Percentiles rank a stretch among this genome's conserved stretches.
Conservation (phyloP, 2,888 invertebrate genomes). For the Frankliniella intonsa region DNA sequence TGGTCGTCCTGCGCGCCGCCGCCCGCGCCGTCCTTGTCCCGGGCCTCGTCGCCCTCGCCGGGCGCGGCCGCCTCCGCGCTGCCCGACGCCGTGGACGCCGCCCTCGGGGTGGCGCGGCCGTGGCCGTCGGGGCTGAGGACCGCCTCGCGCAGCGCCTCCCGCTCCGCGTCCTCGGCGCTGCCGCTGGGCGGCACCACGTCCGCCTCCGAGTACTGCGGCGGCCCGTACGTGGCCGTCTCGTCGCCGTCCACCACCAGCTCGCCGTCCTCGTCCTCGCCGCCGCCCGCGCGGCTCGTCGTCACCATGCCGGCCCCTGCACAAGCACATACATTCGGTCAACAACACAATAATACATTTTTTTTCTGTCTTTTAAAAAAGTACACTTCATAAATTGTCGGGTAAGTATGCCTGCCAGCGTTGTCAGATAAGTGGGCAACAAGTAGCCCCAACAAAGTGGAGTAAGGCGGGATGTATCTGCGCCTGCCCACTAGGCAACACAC, state of each 20-base stretch:
- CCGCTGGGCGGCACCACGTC: constrained; percentile 57
- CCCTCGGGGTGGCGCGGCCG: constrained; percentile 21
- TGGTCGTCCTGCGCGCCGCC: constrained; percentile 38
- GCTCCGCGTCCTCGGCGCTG: constrained; percentile 54
- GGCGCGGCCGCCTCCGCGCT: constrained; percentile 44
- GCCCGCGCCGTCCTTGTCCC: constrained; percentile 38
- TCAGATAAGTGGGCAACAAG: too few species aligned
- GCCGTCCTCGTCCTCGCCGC: constrained; percentile 62
- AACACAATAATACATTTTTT: not conserved
- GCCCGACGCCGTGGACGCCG: constrained; percentile 42
- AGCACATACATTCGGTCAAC: constrained; percentile 27
- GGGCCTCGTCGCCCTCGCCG: constrained; percentile 40
- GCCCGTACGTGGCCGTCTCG: constrained; percentile 75
- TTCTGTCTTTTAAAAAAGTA: too few species aligned
- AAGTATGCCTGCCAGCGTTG: too few species aligned
- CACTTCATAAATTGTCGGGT: too few species aligned
- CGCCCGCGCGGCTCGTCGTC: constrained; percentile 45
- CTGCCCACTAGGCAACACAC: too few species aligned
- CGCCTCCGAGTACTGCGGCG: constrained; percentile 76
- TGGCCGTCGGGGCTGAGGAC: constrained; percentile 44
- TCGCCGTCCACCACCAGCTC: constrained; percentile 83
- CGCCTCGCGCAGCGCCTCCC: constrained; percentile 54
- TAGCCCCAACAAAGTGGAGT: too few species aligned
- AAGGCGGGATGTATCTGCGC: too few species aligned
- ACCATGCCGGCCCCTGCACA: constrained; percentile 47